phyloP scores from a whole-genome alignment of 2,113 vertebrate species.

The Struthidea cinerea region DNA sequence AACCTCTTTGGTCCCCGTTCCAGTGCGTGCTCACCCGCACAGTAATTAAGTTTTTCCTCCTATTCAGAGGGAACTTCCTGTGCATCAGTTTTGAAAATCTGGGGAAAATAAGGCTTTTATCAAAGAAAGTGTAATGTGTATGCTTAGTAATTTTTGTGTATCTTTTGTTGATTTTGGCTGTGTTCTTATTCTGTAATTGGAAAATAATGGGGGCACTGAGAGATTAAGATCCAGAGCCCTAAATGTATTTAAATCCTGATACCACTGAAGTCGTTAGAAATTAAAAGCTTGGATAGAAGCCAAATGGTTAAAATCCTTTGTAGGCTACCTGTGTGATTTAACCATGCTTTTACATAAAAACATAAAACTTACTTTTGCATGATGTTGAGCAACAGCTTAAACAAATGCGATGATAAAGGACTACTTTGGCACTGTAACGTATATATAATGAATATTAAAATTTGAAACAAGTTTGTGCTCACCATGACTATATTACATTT shows the following conservation, averaged over 20 bases:
- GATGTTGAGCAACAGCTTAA: neutral
- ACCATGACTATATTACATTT: neutral
- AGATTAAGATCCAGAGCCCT: neutral
- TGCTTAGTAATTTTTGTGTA: neutral
- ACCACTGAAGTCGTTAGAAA: neutral
- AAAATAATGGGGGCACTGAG: neutral
- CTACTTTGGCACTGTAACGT: neutral
- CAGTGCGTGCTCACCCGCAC: fast-evolving
- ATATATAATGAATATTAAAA: neutral
- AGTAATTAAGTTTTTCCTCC: neutral
- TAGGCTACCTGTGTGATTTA: neutral
- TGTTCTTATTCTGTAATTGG: neutral
- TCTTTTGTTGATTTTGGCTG: neutral
- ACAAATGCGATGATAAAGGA: neutral
- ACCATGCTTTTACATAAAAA: neutral
- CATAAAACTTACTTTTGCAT: neutral
- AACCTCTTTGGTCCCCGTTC: neutral
- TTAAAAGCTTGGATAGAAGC: neutral
- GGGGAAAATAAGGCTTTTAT: neutral
- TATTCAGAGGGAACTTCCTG: neutral
- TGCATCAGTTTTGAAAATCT: neutral
- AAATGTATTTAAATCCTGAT: neutral
- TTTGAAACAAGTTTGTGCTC: neutral
- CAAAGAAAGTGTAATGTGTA: neutral
- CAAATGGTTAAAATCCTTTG: neutral